A percentile compares a stretch with the other conserved stretches of the same genome.
Evolutionary conservation across 2,797 vertebrate species (phyloP).

Genomic region (Oreortyx pictus): DNA sequence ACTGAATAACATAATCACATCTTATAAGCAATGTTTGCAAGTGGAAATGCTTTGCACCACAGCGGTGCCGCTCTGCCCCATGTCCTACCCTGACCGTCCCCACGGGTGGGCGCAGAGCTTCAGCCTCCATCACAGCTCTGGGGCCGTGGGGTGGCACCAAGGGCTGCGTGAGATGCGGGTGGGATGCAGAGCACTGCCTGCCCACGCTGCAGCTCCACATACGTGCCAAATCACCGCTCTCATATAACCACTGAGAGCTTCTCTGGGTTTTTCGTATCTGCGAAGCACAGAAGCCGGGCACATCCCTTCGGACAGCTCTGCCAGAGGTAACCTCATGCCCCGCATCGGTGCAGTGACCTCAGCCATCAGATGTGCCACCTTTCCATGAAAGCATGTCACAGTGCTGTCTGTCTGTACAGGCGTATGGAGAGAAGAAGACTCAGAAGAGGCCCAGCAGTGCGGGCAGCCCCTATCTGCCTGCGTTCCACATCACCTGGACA

Average conservation of each 20-base stretch:
- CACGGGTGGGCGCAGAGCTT: too few species aligned
- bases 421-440: neutral
- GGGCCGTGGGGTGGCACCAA: too few species aligned
- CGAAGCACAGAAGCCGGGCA: rapidly evolving
- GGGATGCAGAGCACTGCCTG: rapidly evolving
- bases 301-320: neutral
- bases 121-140: too few species aligned
- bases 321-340: rapidly evolving
- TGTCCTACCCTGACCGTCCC: neutral
- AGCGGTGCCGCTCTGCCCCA: neutral
- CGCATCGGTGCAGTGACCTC: neutral
- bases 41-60: neutral
- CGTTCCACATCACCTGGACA: neutral
- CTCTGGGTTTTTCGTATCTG: rapidly evolving
- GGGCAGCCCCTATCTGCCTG: neutral
- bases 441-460: neutral
- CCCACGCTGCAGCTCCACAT: neutral
- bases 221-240: rapidly evolving
- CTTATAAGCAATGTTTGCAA: neutral
- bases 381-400: neutral
- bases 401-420: neutral
- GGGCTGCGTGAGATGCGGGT: too few species aligned
- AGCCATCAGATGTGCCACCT: neutral
- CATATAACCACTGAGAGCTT: rapidly evolving
- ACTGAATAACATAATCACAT: conserved; percentile 1